Evolutionary conservation across 2,113 vertebrate genomes (phyloP).

Genomic region (Terrapene triunguis): DNA sequence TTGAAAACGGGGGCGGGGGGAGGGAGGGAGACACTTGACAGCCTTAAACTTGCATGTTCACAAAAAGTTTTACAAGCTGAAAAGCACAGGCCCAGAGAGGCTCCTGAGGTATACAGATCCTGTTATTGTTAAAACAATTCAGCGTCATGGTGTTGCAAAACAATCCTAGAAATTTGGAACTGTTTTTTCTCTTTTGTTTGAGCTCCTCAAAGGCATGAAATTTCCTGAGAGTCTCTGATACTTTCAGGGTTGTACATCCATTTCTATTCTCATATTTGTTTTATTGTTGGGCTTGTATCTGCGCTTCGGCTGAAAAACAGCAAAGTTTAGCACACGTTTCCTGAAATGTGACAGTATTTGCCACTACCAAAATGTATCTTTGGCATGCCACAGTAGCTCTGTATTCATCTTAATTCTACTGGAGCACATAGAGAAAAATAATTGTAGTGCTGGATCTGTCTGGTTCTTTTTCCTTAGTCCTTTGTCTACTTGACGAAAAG

Average conservation of each 20-base stretch:
- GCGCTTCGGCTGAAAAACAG: conserved; percentile 43
- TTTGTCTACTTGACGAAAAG: conserved; percentile 45
- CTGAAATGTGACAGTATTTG: conserved; percentile 51
- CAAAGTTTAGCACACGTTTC: conserved; percentile 25
- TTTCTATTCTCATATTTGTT: conserved; percentile 43
- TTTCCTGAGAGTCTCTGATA: conserved; percentile 50
- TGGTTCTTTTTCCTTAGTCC: conserved; percentile 33
- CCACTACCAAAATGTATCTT: conserved; percentile 27
- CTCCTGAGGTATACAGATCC: conserved; percentile 40
- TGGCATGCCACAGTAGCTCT: conserved; percentile 38
- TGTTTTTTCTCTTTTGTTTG: conserved; percentile 50
- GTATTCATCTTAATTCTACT: conserved; percentile 49
- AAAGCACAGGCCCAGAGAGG: conserved; percentile 11
- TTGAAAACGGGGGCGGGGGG: neutral
- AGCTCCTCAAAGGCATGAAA: neutral
- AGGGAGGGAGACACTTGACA: neutral
- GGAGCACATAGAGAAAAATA: conserved; percentile 4
- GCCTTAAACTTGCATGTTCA: conserved; percentile 60
- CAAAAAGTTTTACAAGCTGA: conserved; percentile 40
- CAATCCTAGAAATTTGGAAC: conserved; percentile 35
- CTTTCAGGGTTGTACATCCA: conserved; percentile 33
- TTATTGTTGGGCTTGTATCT: conserved; percentile 60
- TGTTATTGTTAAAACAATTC: conserved; percentile 62
- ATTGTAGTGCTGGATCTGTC: conserved; percentile 48
- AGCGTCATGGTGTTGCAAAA: conserved; percentile 44